Evolutionary conservation across 2,888 invertebrate genomes (phyloP), one percentile per base, ranked within the genome.

Genomic region (Orthonevra nobilis): DNA sequence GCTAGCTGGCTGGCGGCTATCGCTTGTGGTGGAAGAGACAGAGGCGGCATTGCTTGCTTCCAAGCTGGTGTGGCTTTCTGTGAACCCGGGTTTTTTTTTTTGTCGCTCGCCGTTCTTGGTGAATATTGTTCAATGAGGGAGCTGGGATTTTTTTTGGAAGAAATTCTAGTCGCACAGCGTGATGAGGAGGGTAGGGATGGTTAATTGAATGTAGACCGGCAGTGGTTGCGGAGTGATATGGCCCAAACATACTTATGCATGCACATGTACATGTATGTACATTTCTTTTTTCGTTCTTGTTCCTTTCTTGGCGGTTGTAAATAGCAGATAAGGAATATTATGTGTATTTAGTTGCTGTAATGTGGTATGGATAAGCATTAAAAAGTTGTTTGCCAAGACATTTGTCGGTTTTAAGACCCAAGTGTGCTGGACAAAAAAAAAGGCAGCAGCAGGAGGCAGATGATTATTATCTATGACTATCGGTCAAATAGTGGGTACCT

Each of bases 141-240:
- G 26, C 50, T 15, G 19, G 1, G 40, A 15, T 46, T 30, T 26
- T 32, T 30, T 66, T 68, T 46, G 17, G 2, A 66, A 28, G 75
- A 70, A 50, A 70, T 63, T 50, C 36, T 42, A 70, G 56, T 28
- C 26, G 17, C 30, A 1, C 14, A 38, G 30, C 26, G 64, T 28
- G 34, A 44, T 40, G 15, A 28, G 5, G 46, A 44, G 36, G 52
- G 52, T 38, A 9, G 46, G 32, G 68, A 63, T 36, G 75, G 69
- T 75, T 70, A 69, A 70, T 75, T 69, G 75, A 69, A 75, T 56
- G 30, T 50, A 70, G 48, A 75, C 61, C 61, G 32, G 54, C 61
- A 56, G 56, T 42, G 69, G 56, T 58, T 56, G 34, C 30, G 12
- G 42, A 40, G 56, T 70, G 75, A 75, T 75, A 70, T 34, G 63